Conservation (phyloP, 1,140 invertebrate genomes). For the Agrypnia vestita region DNA sequence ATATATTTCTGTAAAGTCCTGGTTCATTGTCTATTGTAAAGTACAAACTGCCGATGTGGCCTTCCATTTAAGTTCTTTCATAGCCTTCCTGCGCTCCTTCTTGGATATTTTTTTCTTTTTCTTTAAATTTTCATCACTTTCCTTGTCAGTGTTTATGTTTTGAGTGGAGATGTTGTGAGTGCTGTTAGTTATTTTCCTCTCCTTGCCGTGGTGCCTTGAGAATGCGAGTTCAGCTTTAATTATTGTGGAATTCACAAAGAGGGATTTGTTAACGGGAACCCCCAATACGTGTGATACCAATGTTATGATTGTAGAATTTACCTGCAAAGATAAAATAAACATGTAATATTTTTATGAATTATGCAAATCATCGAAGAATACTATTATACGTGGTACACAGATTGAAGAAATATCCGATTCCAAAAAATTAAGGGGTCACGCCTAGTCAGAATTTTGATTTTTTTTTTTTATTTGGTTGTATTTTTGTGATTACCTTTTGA, state of each 20-base stretch:
- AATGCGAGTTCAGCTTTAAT: conserved; percentile 53
- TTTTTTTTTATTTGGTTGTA: no score
- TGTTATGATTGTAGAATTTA: conserved; percentile 66
- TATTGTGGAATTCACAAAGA: conserved; percentile 52
- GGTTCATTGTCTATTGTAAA: conserved; percentile 64
- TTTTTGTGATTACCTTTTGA: no score
- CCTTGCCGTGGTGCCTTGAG: background rate
- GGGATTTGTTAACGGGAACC: conserved; percentile 60
- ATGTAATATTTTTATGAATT: no score
- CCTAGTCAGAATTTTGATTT: no score
- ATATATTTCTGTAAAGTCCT: no score
- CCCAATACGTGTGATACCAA: conserved; percentile 66
- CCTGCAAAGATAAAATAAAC: conserved; percentile 63
- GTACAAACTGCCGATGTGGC: conserved; percentile 68
- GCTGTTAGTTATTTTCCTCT: conserved; percentile 26
- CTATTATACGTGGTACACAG: no score
- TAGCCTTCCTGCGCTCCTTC: conserved; percentile 65
- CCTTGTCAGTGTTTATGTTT: conserved; percentile 3
- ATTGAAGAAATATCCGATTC: no score
- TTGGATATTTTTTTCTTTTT: conserved; percentile 31
- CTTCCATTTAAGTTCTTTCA: conserved; percentile 66
- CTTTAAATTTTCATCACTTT: conserved; percentile 8
- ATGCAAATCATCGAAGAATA: no score
- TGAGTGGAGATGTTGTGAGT: conserved; percentile 20
- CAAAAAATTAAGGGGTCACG: no score